Evolutionary conservation across 2,888 invertebrate species (phyloP).

Genomic region (Hymenopus coronatus): DNA sequence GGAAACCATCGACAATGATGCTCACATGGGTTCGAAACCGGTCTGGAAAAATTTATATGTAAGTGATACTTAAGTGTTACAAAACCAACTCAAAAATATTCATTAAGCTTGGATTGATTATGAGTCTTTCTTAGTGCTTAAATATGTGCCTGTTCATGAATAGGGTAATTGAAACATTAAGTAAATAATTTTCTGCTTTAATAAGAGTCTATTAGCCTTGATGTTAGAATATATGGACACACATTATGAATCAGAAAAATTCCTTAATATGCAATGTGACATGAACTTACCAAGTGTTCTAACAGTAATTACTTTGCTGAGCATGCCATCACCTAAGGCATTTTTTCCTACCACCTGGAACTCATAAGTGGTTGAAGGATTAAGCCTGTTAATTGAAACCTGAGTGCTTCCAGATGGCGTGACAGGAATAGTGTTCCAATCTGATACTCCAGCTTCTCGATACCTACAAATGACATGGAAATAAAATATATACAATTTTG

Average conservation of each 20-base stretch:
- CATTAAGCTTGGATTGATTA: too few relatives aligned
- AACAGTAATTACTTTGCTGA: constrained; percentile 88
- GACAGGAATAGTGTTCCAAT: constrained; percentile 92
- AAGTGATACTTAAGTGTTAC: too few relatives aligned
- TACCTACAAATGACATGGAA: constrained; percentile 53
- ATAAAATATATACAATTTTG: background rate
- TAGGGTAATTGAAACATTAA: background rate
- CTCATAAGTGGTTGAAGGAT: constrained; percentile 89
- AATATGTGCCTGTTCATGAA: background rate
- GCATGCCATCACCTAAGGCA: constrained; percentile 91
- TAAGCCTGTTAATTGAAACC: constrained; percentile 85
- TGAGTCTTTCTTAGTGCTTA: background rate
- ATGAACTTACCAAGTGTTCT: constrained; percentile 76
- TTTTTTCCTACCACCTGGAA: constrained; percentile 96
- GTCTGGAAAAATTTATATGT: too few relatives aligned
- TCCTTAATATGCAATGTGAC: background rate
- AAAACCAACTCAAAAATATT: too few relatives aligned
- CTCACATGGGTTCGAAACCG: too few relatives aligned
- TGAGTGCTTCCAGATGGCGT: constrained; percentile 86
- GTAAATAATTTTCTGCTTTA: too few relatives aligned
- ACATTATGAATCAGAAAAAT: background rate
- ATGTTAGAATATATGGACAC: background rate
- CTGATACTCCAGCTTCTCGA: constrained; percentile 79
- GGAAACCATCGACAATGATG: too few relatives aligned
- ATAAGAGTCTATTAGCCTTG: background rate